phyloP scores from a whole-genome alignment of 2,888 invertebrate genomes.

The Apoderus coryli region DNA sequence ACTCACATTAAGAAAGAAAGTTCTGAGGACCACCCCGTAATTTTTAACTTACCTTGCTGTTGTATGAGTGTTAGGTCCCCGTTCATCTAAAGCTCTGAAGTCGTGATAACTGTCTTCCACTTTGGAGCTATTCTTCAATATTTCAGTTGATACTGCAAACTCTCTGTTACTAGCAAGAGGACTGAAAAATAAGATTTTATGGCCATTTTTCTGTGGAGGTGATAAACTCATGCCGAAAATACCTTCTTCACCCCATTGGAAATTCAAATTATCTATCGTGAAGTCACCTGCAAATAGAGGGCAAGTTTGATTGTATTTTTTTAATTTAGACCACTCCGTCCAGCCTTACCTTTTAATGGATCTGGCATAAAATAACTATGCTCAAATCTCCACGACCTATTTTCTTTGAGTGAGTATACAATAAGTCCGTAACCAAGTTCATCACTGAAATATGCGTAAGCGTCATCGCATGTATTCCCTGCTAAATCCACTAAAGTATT shows the following conservation, averaged over 20 bases:
- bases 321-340: background rate
- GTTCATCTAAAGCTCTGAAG: slow-evolving; percentile 48
- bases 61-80: slow-evolving; percentile 53
- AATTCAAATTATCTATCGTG: slow-evolving; percentile 65
- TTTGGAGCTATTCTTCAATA: slow-evolving; percentile 52
- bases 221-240: slow-evolving; percentile 67
- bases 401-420: slow-evolving; percentile 60
- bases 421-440: slow-evolving; percentile 57
- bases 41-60: too few relatives aligned
- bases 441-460: slow-evolving; percentile 21
- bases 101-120: slow-evolving; percentile 56
- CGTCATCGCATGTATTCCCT: slow-evolving; percentile 19
- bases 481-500: slow-evolving; percentile 59
- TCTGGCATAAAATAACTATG: slow-evolving; percentile 74
- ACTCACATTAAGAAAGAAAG: too few relatives aligned
- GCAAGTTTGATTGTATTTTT: too few relatives aligned
- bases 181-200: slow-evolving; percentile 59
- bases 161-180: slow-evolving; percentile 65
- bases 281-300: slow-evolving; percentile 42
- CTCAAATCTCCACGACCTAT: slow-evolving; percentile 65
- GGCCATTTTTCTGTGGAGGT: slow-evolving; percentile 50
- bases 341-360: slow-evolving; percentile 45
- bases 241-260: slow-evolving; percentile 62
- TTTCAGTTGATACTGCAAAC: slow-evolving; percentile 62
- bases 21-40: too few relatives aligned